These are phyloP conservation scores for Epizoanthus illoricatus DNA, from an alignment of 92 coral and sea anemone genomes.

Conservation along the genomic window DNA sequence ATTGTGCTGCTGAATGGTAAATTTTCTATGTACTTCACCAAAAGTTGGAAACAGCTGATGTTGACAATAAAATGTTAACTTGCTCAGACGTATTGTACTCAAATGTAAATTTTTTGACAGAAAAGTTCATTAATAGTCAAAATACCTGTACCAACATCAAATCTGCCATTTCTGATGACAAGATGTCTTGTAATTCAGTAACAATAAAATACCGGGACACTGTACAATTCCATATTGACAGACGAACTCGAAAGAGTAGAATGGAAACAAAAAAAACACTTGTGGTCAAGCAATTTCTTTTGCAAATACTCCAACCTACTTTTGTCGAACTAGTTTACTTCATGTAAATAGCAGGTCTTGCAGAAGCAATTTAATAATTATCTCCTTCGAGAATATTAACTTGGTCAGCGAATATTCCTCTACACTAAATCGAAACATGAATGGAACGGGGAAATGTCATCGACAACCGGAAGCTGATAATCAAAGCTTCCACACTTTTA, in stretches of 20 bases:
- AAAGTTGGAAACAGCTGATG: no score
- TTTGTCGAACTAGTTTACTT: not conserved
- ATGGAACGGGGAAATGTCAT: not conserved
- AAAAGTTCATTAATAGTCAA: not conserved
- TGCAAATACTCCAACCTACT: conserved; percentile 8
- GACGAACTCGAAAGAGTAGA: no score
- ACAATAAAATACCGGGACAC: no score
- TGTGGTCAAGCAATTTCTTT: conserved; percentile 3
- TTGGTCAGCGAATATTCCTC: not conserved
- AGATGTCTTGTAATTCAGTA: not conserved
- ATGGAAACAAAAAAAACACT: no score
- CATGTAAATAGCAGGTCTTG: not conserved
- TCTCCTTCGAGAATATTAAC: not conserved
- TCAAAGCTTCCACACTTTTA: not conserved
- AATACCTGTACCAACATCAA: not conserved
- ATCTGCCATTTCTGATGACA: not conserved
- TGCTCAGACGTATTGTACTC: no score
- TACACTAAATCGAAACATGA: not conserved
- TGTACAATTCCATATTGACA: no score
- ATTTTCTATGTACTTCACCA: no score
- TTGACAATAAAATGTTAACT: no score
- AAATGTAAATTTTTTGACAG: no score
- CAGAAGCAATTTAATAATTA: not conserved
- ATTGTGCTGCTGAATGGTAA: no score
- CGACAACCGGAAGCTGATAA: conserved; percentile 17